Conservation (phyloP, 2,113 vertebrate species). For the rat (Rattus norvegicus) region DNA sequence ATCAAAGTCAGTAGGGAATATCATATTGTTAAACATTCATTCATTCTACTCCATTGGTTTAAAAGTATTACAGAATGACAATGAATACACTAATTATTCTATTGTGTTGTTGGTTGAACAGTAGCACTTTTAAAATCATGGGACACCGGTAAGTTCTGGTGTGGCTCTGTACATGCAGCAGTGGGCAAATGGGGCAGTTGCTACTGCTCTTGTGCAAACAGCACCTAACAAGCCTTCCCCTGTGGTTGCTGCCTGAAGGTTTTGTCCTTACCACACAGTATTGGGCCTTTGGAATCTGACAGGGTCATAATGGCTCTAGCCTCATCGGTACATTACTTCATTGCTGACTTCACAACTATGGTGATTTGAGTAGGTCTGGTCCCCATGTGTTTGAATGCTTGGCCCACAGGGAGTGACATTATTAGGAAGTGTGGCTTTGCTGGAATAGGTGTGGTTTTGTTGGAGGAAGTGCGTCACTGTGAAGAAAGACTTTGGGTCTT, state of each 20-base stretch:
- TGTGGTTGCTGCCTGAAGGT: neutral
- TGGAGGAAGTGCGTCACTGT: neutral
- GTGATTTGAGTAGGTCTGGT: neutral
- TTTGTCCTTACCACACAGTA: neutral
- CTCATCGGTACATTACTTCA: neutral
- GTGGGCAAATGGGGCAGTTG: neutral
- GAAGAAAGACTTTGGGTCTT: neutral
- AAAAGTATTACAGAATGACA: neutral
- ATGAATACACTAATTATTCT: neutral
- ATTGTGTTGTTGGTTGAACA: neutral
- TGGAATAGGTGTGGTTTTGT: neutral
- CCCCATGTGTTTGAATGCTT: neutral
- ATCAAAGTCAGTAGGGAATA: neutral
- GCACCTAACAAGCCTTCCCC: rapidly evolving
- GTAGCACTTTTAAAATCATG: neutral
- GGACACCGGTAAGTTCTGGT: neutral
- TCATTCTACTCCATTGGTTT: neutral
- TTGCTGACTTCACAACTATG: neutral
- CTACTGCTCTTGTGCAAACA: neutral
- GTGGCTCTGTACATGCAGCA: neutral
- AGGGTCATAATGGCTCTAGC: neutral
- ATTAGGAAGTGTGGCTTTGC: too few species aligned
- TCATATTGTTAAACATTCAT: neutral
- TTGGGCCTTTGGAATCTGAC: neutral
- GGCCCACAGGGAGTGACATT: neutral